These are phyloP conservation scores for Hofmannophila pseudospretella DNA, from an alignment of 2,888 invertebrate species.

Conservation along the genomic window DNA sequence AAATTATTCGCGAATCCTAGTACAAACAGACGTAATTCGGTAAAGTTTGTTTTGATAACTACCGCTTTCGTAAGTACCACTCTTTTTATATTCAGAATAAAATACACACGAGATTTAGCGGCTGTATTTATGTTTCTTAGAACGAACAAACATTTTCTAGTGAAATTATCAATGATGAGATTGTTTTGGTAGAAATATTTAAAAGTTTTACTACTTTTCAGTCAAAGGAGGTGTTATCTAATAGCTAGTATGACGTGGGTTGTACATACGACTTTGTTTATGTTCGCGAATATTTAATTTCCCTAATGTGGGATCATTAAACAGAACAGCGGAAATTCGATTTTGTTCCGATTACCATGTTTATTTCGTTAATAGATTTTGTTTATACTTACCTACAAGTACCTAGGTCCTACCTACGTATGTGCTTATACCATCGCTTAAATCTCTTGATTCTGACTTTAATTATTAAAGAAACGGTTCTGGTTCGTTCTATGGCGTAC, in stretches of 20 bases:
- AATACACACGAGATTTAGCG: slow-evolving; percentile 36
- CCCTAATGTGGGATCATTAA: not conserved
- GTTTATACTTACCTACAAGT: no score
- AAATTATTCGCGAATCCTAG: slow-evolving; percentile 13
- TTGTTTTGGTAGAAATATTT: slow-evolving; percentile 8
- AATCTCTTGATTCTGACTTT: no score
- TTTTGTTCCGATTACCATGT: not conserved
- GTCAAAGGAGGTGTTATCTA: not conserved
- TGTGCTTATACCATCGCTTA: no score
- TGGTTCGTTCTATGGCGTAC: no score
- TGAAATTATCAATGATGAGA: slow-evolving; percentile 1
- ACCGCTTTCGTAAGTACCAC: slow-evolving; percentile 35
- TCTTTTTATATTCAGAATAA: slow-evolving; percentile 38
- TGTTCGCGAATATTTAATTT: not conserved
- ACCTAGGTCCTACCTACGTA: no score
- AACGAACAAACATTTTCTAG: slow-evolving; percentile 10
- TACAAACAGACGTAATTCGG: slow-evolving; percentile 20
- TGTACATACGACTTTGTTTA: not conserved
- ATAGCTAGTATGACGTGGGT: not conserved
- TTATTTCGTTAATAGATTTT: not conserved
- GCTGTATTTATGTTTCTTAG: slow-evolving; percentile 13
- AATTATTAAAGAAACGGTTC: no score
- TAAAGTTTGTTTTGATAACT: slow-evolving; percentile 34
- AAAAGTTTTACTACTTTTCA: slow-evolving; percentile 1
- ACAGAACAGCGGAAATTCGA: not conserved